phyloP scores from a whole-genome alignment of 1,140 invertebrate species.

The Cheumatopsyche charites region DNA sequence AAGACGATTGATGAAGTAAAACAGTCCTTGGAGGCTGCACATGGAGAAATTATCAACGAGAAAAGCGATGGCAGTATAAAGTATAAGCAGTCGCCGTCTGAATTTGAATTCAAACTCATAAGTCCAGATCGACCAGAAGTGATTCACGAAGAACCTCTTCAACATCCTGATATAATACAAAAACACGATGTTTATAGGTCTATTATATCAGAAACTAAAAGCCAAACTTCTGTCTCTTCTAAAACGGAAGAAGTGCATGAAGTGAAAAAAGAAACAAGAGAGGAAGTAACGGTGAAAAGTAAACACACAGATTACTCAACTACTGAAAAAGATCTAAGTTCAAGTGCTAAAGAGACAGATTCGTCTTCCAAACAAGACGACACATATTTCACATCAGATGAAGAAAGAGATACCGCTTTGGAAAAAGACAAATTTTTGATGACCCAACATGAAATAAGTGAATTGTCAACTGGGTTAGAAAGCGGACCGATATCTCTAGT shows the following conservation, averaged over 20 bases:
- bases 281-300: constrained; percentile 21
- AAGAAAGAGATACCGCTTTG: constrained; percentile 58
- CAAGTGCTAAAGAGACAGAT: constrained; percentile 41
- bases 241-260: constrained; percentile 41
- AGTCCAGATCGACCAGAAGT: constrained; percentile 61
- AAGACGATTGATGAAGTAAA: constrained; percentile 74
- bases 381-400: constrained; percentile 51
- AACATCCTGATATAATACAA: constrained; percentile 47
- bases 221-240: constrained; percentile 43
- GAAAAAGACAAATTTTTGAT: constrained; percentile 54
- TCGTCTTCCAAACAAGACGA: constrained; percentile 42
- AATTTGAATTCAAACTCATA: constrained; percentile 71
- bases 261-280: constrained; percentile 42
- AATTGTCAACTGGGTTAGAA: constrained; percentile 59
- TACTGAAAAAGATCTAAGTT: constrained; percentile 41
- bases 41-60: constrained; percentile 70
- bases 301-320: constrained; percentile 39
- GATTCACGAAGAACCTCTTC: constrained; percentile 59
- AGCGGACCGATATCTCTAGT: constrained; percentile 61
- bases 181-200: constrained; percentile 13
- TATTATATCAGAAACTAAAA: constrained; percentile 28
- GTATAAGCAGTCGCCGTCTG: constrained; percentile 72
- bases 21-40: constrained; percentile 69
- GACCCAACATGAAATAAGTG: constrained; percentile 54
- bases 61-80: constrained; percentile 62